These are phyloP conservation scores for Pitta sordida DNA, from an alignment of 2,113 vertebrate species.

Conservation along the genomic window DNA sequence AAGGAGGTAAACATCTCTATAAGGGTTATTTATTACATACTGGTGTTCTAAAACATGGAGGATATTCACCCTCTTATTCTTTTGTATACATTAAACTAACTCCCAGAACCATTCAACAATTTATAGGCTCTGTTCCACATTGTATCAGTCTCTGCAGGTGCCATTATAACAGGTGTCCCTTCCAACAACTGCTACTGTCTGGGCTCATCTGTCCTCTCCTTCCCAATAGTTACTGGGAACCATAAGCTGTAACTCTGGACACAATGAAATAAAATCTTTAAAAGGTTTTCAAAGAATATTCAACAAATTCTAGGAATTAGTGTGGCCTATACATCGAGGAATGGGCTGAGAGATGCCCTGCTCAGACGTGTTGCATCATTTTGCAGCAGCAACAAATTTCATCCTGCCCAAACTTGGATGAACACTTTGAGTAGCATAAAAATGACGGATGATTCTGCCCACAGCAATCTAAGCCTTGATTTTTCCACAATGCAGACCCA, in stretches of 20 bases:
- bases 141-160: neutral
- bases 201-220: neutral
- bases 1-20: neutral
- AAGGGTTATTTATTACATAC: neutral
- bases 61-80: neutral
- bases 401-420: neutral
- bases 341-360: neutral
- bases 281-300: neutral
- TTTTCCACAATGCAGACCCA: neutral
- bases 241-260: neutral
- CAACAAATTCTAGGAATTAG: neutral
- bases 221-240: neutral
- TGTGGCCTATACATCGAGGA: neutral
- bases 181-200: neutral
- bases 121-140: neutral
- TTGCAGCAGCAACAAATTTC: neutral
- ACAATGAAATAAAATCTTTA: neutral
- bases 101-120: neutral
- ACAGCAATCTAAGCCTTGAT: rapidly evolving
- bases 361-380: neutral
- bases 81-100: neutral
- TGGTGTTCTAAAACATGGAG: neutral
- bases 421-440: neutral
- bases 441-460: neutral
- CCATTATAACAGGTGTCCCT: neutral